phyloP scores from a whole-genome alignment of 2,888 invertebrate species.

The Xanthia togata region DNA sequence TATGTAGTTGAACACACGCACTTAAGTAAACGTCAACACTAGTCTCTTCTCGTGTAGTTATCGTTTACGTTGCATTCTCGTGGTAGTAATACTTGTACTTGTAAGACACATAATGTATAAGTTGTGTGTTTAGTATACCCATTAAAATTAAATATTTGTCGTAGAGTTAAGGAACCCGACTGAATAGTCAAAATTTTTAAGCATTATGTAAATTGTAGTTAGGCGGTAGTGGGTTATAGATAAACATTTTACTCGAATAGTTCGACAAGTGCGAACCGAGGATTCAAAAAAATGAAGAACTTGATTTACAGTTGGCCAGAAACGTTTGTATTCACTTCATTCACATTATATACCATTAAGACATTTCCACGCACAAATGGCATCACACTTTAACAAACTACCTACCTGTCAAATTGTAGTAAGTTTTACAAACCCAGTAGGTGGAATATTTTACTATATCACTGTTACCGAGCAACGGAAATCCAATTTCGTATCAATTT shows the following conservation, averaged over 20 bases:
- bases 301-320: constrained; percentile 48
- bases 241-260: constrained; percentile 75
- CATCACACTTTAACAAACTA: constrained; percentile 32
- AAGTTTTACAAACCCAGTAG: neutral
- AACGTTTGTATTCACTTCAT: constrained; percentile 53
- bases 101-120: constrained; percentile 59
- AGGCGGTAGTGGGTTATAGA: constrained; percentile 78
- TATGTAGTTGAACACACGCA: constrained; percentile 36
- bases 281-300: constrained; percentile 46
- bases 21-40: constrained; percentile 21
- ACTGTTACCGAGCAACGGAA: neutral
- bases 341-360: constrained; percentile 45
- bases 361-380: constrained; percentile 59
- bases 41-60: constrained; percentile 37
- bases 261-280: constrained; percentile 58
- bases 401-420: constrained; percentile 43
- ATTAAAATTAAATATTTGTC: constrained; percentile 72
- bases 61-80: constrained; percentile 51
- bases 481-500: neutral
- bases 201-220: constrained; percentile 82
- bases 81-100: constrained; percentile 58
- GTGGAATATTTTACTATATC: constrained; percentile 8
- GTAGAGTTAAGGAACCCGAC: constrained; percentile 88
- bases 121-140: constrained; percentile 67
- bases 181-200: constrained; percentile 90